Base-by-base conservation (phyloP, 2,113 vertebrate species). In the Mellivora capensis region DNA sequence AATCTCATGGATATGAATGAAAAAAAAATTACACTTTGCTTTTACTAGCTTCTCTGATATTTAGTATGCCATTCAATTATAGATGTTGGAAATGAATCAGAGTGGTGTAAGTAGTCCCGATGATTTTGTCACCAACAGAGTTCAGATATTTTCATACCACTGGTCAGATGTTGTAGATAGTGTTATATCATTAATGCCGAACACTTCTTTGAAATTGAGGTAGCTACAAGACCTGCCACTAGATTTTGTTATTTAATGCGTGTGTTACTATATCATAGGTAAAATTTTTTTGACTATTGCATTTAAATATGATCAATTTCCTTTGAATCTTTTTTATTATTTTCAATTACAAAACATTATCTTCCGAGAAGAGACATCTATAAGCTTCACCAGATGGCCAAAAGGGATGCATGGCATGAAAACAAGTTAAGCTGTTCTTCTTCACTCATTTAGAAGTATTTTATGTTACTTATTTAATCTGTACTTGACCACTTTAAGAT, bases 221-320 rank as follows among this genome's bases (percentile, higher is more conserved):
- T 67, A 74, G 59, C 61, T 57, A 76, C 59, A 23, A 37, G 37
- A 76, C 2, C n/a, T 39, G 18, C 27, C 27, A 54, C 25, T 59
- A 64, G 39, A 64, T 82, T 93, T 76, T 96, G 37, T 93, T 83
- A 42, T n/a, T 93, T 85, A 77, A 81, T 69, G 7, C 93, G 21
- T 72, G 7, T 83, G 2, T n/a, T 81, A 27, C 83, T 69, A 7
- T 47, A 47, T 62, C 44, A 74, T 4, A 91, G 21, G 71, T 62
- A 69, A 71, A 61, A 49, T 37, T 5, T 62, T 54, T 61, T 84
- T 93, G n/a, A 85, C 69, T 49, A 39, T 44, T 91, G 4, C 72
- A 67, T 86, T 93, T 62, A 91, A 89, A 86, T 89, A 44, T 81
- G 90, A 93, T 72, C 49, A 7, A 57, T 82, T 91, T 91, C 12